Percentiles rank a stretch among this genome's conserved stretches.
Conservation (phyloP, 1,140 invertebrate species). For the Hycleus phaleratus region DNA sequence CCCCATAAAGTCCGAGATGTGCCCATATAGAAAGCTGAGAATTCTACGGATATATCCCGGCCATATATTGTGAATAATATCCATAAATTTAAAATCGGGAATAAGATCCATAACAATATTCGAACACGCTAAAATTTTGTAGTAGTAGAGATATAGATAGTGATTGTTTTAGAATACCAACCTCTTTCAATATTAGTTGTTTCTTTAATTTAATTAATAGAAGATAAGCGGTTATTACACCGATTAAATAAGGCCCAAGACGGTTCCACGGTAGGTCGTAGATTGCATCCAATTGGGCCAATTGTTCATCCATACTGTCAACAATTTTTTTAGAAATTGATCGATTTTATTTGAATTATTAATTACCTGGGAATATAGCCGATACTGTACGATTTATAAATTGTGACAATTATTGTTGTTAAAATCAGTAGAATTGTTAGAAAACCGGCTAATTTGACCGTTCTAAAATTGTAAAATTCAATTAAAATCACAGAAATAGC, state of each 20-base stretch:
- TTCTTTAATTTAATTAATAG: constrained; percentile 35
- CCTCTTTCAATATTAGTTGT: constrained; percentile 36
- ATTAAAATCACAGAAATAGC: neutral
- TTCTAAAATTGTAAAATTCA: constrained; percentile 31
- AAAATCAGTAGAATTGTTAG: constrained; percentile 33
- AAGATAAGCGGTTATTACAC: constrained; percentile 42
- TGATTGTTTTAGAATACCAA: constrained; percentile 15
- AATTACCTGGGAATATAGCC: constrained; percentile 44
- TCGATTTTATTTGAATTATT: neutral
- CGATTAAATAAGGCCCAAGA: constrained; percentile 46
- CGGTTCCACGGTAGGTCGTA: constrained; percentile 47
- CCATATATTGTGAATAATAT: constrained; percentile 42
- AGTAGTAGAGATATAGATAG: constrained; percentile 1
- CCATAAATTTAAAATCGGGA: constrained; percentile 39
- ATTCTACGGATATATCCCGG: constrained; percentile 36
- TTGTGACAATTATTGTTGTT: constrained; percentile 33
- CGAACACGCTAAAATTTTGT: constrained; percentile 34
- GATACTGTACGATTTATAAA: constrained; percentile 38
- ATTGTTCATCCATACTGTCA: constrained; percentile 40
- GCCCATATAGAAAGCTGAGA: constrained; percentile 40
- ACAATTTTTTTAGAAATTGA: constrained; percentile 4
- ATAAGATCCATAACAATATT: constrained; percentile 37
- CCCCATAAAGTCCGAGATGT: constrained; percentile 44
- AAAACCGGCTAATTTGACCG: constrained; percentile 33
- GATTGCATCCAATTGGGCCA: constrained; percentile 36